Evolutionary conservation across 2,888 invertebrate genomes (phyloP), one percentile per base, ranked within the genome.

Genomic region (Mythimna loreyi): DNA sequence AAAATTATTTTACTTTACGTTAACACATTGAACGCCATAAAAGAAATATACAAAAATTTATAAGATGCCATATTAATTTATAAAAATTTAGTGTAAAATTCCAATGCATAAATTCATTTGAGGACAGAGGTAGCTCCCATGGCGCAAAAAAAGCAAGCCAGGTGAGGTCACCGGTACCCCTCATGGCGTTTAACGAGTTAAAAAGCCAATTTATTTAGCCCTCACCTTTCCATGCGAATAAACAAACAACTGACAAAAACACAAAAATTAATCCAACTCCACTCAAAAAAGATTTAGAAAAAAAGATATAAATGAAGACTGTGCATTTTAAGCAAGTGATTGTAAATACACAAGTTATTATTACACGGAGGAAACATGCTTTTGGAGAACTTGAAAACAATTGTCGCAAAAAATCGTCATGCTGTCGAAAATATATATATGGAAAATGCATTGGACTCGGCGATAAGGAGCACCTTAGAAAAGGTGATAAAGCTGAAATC

Each of bases 351-450:
- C 77, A 80, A 80, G 85, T 85, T 86, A 86, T 8, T n/a, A n/a
- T 82, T 65, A 87, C 89, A 90, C 83, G 79, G 90, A 92, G 92
- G 92, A 93, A 92, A 93, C 94, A 94, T 94, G 94, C 95, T 90
- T 28, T 90, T 84, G 85, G 87, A 62, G 21, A 86, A 85, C 68
- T 75, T 75, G 72, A 56, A 60, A 80, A 80, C 86, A 83, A 71
- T 73, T 77, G 58, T 67, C 66, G 72, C 67, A 78, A 83, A 83
- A 80, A 83, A 84, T 75, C 40, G 25, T 81, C 92, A 93, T 92
- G 92, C 92, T 88, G 56, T 77, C 68, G 80, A 81, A 80, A 80
- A 63, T 67, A 77, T 75, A 74, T 72, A 76, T 76, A 28, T 76
- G 67, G 49, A 79, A 75, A 72, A 83, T 83, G 84, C 82, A 82